Conservation (phyloP, 1,140 invertebrate genomes). For the Drosophila erecta region DNA sequence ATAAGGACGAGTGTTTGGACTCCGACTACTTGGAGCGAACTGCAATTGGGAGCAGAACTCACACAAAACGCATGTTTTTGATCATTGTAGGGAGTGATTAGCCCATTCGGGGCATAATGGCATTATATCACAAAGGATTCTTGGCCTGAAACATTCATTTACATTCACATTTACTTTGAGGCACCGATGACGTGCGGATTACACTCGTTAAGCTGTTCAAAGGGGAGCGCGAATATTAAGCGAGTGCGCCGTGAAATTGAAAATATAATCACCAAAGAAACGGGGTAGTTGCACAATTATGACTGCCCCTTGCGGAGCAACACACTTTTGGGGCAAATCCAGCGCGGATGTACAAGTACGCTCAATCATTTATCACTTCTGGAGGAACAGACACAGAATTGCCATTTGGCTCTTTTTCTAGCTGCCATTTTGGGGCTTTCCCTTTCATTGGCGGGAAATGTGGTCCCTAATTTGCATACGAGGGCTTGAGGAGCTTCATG, state of each 20-base stretch:
- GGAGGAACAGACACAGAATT: constrained; percentile 24
- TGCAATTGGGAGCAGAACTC: neutral
- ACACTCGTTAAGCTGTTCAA: constrained; percentile 3
- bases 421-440: neutral
- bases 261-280: constrained; percentile 1
- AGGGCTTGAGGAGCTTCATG: constrained; percentile 46
- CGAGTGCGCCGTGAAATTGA: neutral
- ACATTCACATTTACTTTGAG: constrained; percentile 2
- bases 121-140: neutral
- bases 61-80: neutral
- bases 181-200: constrained; percentile 17
- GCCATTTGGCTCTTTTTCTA: neutral
- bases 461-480: constrained; percentile 40
- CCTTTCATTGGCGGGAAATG: neutral
- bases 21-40: too few species aligned
- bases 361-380: constrained; percentile 51
- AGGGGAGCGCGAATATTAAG: neutral
- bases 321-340: constrained; percentile 11
- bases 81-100: neutral
- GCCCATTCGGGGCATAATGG: neutral
- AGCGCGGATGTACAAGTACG: too few species aligned
- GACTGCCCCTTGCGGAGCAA: neutral
- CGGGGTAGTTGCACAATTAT: neutral
- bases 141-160: neutral
- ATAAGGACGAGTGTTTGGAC: neutral